A percentile compares a stretch with the other conserved stretches of the same genome.
phyloP scores from a whole-genome alignment of 2,888 invertebrate species.

The Philereme transversata region DNA sequence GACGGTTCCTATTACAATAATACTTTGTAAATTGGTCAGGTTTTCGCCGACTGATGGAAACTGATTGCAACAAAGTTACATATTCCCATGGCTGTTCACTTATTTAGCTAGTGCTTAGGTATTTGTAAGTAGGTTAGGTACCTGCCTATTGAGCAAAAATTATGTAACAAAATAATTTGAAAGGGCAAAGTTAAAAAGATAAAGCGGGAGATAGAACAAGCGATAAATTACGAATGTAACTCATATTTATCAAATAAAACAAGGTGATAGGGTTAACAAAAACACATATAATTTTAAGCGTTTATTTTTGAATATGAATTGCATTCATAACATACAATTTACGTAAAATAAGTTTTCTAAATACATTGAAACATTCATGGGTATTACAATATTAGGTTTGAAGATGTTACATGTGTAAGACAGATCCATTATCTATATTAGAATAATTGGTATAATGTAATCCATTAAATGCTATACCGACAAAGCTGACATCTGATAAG shows the following conservation, averaged over 20 bases:
- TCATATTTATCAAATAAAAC: slow-evolving; percentile 64
- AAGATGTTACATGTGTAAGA: not conserved
- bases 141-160: not conserved
- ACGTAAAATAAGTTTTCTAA: slow-evolving; percentile 22
- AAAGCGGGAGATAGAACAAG: slow-evolving; percentile 26
- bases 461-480: slow-evolving; percentile 5
- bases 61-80: no score
- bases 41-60: no score
- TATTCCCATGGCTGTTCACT: no score
- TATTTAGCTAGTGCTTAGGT: no score
- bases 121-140: no score
- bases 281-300: slow-evolving; percentile 67
- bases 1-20: no score
- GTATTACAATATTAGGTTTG: slow-evolving; percentile 6
- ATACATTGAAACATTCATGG: slow-evolving; percentile 23
- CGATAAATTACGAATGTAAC: slow-evolving; percentile 77
- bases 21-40: no score
- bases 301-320: slow-evolving; percentile 80
- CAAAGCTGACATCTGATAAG: slow-evolving; percentile 17
- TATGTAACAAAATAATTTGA: slow-evolving; percentile 10
- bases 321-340: slow-evolving; percentile 62
- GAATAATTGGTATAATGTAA: slow-evolving; percentile 7
- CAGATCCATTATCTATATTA: slow-evolving; percentile 1
- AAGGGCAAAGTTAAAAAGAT: slow-evolving; percentile 13
- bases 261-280: slow-evolving; percentile 50